phyloP scores from a whole-genome alignment of 2,113 vertebrate genomes.

The Puntigrus tetrazona region DNA sequence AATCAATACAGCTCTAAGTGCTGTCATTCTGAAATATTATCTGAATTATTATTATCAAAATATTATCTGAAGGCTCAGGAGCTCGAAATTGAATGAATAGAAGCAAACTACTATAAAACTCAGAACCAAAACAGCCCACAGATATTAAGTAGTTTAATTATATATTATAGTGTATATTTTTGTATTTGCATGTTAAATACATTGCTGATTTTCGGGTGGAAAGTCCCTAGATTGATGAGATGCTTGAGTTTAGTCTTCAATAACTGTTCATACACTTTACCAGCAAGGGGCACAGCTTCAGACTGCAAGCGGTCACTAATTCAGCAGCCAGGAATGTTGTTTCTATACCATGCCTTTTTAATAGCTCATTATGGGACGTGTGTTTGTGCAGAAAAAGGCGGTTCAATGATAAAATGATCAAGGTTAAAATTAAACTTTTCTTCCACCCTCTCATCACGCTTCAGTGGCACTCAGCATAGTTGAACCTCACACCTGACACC shows the following conservation, averaged over 20 bases:
- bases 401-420: neutral
- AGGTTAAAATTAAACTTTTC: conserved; percentile 22
- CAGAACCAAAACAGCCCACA: neutral
- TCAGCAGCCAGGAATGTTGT: neutral
- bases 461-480: neutral
- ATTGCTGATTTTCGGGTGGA: neutral
- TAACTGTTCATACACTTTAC: conserved; percentile 5
- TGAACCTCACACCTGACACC: conserved; percentile 5
- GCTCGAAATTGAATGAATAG: neutral
- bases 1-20: neutral
- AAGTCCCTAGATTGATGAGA: neutral
- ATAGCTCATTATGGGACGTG: neutral
- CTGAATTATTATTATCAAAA: too few relatives aligned
- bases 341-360: neutral
- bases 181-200: neutral
- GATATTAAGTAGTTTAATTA: neutral
- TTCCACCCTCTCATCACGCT: neutral
- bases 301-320: neutral
- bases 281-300: conserved; percentile 38
- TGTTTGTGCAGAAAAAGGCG: neutral
- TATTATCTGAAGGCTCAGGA: neutral
- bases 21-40: neutral
- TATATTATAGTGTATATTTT: too few relatives aligned
- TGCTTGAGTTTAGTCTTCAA: neutral
- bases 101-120: neutral